Base-by-base conservation (phyloP, 1,140 invertebrate species). In the Drosophila pectinifera region DNA sequence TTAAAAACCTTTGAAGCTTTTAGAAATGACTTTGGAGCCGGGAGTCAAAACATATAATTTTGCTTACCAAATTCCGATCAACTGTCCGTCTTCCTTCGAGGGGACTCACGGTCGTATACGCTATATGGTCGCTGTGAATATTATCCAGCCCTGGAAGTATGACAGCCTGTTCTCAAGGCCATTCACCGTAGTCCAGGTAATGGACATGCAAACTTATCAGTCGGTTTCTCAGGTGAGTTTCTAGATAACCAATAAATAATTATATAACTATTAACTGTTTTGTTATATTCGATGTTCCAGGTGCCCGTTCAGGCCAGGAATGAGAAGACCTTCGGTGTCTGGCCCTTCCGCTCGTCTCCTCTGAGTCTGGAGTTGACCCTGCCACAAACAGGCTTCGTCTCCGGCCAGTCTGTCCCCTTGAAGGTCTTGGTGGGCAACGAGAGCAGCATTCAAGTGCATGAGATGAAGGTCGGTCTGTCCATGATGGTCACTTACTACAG, bases 61-160 rank as follows among this genome's bases (percentile, higher is more conserved):
- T 83, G 92, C 88, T 16, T 94, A 92, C 51, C 90, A 92, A 22
- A 84, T 95, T 41, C 95, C 95, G 7, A 77, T 85, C 10, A 93
- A 92, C 55, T 92, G 95, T 38, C 95, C 95, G 2, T 94, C 95
- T 38, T 96, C 95, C 28, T 96, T 96, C 93, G 95, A 96, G 82
- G 95, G 95, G 0, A 93, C 94, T 38, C 93, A 94, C 83, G 96
- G 96, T 1, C 93, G 94, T 74, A 93, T 96, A 58, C 92, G 95
- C 22, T 96, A 96, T 83, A 95, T 93, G 69, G 92, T 95, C 2
- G 95, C 95, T 92, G 95, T 92, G 5, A 80, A 64, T 14, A 91
- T 97, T 49, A 95, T 96, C 81, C 94, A 96, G 42, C 95, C 95
- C 16, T 96, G 96, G 95, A 95, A 95, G 54, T 95, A 95, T 73